Percentiles rank a stretch among this genome's conserved stretches.
Conservation (phyloP, 92 coral and sea anemone genomes). For the Palythoa grandiflora region DNA sequence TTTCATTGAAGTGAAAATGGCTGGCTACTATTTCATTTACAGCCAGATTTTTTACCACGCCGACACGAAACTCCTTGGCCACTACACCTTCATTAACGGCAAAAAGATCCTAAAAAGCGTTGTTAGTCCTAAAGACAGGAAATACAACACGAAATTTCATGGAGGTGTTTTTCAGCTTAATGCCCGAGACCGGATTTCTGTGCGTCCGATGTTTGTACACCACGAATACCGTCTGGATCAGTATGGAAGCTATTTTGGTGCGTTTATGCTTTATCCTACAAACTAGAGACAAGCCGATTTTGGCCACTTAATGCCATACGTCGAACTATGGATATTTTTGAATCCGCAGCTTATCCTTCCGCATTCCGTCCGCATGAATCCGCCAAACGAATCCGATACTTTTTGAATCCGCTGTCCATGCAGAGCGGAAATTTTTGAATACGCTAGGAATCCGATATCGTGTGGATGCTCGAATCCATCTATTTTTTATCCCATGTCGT, state of each 20-base stretch:
- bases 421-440: too few relatives aligned
- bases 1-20: constrained; percentile 52
- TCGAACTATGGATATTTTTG: too few relatives aligned
- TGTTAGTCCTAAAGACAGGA: constrained; percentile 30
- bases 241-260: constrained; percentile 73
- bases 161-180: constrained; percentile 85
- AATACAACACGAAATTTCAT: constrained; percentile 73
- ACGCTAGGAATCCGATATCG: too few relatives aligned
- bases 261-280: constrained; percentile 69
- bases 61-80: constrained; percentile 46
- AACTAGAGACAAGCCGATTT: background rate
- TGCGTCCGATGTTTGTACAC: constrained; percentile 40
- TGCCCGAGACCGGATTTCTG: constrained; percentile 65
- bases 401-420: too few relatives aligned
- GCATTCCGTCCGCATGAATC: too few relatives aligned
- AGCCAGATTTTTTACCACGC: constrained; percentile 81
- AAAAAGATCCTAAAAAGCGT: constrained; percentile 49
- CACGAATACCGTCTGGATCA: constrained; percentile 26
- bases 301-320: too few relatives aligned
- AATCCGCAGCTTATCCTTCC: too few relatives aligned
- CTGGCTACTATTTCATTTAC: constrained; percentile 87
- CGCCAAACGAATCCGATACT: too few relatives aligned
- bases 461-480: too few relatives aligned
- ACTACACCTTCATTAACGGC: constrained; percentile 67
- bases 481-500: too few relatives aligned